Percentiles rank a stretch among this genome's conserved stretches.
Conservation (phyloP, 2,888 invertebrate species). For the Eilema griseolum region DNA sequence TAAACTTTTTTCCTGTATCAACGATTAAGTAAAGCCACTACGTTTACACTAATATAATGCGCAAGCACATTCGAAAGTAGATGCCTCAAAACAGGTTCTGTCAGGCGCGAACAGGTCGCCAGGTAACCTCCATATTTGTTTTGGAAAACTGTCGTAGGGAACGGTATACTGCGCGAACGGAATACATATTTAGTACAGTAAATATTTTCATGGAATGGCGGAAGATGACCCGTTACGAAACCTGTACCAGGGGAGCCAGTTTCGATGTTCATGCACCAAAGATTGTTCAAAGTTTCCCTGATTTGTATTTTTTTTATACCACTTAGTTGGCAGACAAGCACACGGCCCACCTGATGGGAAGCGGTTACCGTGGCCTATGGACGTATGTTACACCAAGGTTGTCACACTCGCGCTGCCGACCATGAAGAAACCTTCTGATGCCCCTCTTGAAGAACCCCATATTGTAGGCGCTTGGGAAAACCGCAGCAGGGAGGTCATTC, state of each 20-base stretch:
- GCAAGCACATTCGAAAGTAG: conserved; percentile 27
- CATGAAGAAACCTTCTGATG: no score
- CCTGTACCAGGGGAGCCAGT: conserved; percentile 6
- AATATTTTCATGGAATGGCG: conserved; percentile 20
- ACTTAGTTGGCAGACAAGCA: no score
- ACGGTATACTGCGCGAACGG: conserved; percentile 36
- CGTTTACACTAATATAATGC: conserved; percentile 18
- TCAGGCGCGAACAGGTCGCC: conserved; percentile 38
- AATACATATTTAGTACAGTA: conserved; percentile 35
- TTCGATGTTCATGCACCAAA: neutral
- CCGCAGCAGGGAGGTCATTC: no score
- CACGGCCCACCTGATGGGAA: no score
- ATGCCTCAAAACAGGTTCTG: conserved; percentile 42
- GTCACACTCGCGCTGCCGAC: no score
- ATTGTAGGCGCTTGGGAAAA: no score
- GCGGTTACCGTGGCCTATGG: no score
- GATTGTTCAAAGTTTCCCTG: neutral
- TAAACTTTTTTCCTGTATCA: neutral
- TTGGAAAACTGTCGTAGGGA: conserved; percentile 43
- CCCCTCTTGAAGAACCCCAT: no score
- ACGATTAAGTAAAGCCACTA: conserved; percentile 5
- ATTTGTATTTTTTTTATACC: no score
- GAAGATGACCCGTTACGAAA: conserved; percentile 2
- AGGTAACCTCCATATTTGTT: conserved; percentile 39
- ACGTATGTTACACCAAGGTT: no score